Conservation (phyloP, 2,888 invertebrate species). For the Myopa tessellatipennis region DNA sequence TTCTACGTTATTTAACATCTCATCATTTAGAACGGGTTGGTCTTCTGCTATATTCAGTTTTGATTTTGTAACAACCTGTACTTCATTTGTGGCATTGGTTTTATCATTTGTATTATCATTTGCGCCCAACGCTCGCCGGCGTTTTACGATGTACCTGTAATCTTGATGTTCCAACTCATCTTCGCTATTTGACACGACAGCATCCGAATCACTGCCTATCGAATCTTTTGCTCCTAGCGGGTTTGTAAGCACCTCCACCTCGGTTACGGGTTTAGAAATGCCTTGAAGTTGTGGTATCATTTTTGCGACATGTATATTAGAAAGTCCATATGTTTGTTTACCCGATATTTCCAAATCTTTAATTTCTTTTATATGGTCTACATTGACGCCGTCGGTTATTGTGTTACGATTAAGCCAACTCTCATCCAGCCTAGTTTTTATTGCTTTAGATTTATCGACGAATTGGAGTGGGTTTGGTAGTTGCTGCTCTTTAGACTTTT, state of each 20-base stretch:
- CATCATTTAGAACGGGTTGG: background rate
- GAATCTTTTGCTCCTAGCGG: constrained; percentile 14
- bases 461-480: constrained; percentile 44
- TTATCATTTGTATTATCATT: constrained; percentile 33
- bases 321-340: constrained; percentile 62
- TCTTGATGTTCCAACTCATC: constrained; percentile 70
- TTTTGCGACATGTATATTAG: constrained; percentile 66
- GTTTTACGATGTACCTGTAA: constrained; percentile 73
- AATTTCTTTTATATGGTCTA: background rate
- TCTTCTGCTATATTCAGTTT: background rate
- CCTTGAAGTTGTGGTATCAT: constrained; percentile 36
- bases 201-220: constrained; percentile 73
- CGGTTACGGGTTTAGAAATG: background rate
- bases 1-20: background rate
- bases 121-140: constrained; percentile 66
- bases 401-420: constrained; percentile 72
- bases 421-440: constrained; percentile 65
- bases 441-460: constrained; percentile 45
- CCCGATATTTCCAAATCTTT: constrained; percentile 33
- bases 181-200: constrained; percentile 77
- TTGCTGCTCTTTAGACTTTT: constrained; percentile 61
- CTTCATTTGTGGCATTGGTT: background rate
- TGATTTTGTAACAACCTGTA: background rate
- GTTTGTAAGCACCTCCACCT: background rate
- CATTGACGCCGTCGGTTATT: constrained; percentile 43